phyloP scores from a whole-genome alignment of 2,113 vertebrate species.

The Ranitomeya variabilis region DNA sequence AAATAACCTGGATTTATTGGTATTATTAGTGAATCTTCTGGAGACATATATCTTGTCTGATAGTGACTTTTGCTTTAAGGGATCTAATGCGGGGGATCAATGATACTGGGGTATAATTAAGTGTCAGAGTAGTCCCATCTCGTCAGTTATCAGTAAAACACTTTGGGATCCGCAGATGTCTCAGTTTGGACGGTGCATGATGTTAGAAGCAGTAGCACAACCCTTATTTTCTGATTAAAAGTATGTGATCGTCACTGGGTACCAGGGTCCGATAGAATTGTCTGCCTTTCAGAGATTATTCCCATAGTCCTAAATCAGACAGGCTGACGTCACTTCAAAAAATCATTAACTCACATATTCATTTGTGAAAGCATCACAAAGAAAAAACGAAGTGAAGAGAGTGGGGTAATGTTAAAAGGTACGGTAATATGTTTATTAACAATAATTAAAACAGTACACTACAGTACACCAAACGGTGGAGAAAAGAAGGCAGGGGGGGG shows the following conservation, averaged over 20 bases:
- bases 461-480: too few species aligned
- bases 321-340: too few species aligned
- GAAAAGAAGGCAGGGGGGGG: too few species aligned
- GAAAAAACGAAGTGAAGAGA: too few species aligned
- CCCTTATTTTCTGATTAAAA: background rate
- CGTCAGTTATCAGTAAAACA: background rate
- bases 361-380: too few species aligned
- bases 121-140: background rate
- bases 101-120: background rate
- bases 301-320: too few species aligned
- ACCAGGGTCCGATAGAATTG: background rate
- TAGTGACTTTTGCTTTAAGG: background rate
- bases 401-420: too few species aligned
- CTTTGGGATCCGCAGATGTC: background rate
- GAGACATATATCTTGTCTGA: background rate
- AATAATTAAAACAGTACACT: too few species aligned
- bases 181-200: background rate
- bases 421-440: too few species aligned
- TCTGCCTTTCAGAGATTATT: background rate
- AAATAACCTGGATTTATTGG: too few species aligned
- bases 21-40: background rate
- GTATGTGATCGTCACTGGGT: background rate
- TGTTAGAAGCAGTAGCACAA: background rate
- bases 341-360: too few species aligned
- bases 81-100: background rate